Evolutionary conservation across 2,113 vertebrate species (phyloP), one percentile per base, ranked within the genome.

Genomic region (Pitta sordida): DNA sequence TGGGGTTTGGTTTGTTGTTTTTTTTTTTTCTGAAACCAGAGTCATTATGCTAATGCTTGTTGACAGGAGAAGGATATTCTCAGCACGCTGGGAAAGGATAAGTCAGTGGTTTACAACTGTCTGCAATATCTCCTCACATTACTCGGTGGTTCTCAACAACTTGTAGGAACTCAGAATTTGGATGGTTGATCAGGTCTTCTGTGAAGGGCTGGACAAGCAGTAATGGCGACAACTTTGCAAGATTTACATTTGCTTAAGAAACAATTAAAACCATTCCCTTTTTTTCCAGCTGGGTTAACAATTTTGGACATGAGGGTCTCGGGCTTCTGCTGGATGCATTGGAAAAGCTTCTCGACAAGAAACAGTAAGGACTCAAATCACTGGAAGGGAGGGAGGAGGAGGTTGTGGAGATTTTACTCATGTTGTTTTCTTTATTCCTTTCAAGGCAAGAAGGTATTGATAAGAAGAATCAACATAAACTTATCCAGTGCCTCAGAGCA

Each of bases 401-500:
- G 10, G 8, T 59, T 11, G 15, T 60, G 15, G 49, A 44, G 27
- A 13, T 59, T 41, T 46, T 51, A 16, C 43, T 82, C 3, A 70
- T 0, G 2, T 48, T 58, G 27, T 86, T 39, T 76, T 86, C 15
- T 41, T 67, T 5, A 3, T 94, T 32, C 82, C 76, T 91, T 94
- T 82, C 41, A 96, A 99, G 99, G 94, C 99, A 99, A 97, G 99
- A 99, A 96, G 97, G 76, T 93, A 99, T 99, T 46, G 99, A 99
- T 96, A 99, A 99, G 97, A 98, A 98, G 93, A 99, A 99, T 97
- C 99, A 99, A 95, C 98, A 99, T 97, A 99, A 99, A 97, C 98
- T 99, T 56, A 99, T 99, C 95, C 99, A 99, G 92, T 99, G 99
- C 96, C 98, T 99, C 96, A 99, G 98, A 98, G 99, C 99, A 69